Percentiles rank a stretch among this genome's conserved stretches.
Evolutionary conservation across 2,797 vertebrate genomes (phyloP).

Genomic region (Choloepus didactylus): DNA sequence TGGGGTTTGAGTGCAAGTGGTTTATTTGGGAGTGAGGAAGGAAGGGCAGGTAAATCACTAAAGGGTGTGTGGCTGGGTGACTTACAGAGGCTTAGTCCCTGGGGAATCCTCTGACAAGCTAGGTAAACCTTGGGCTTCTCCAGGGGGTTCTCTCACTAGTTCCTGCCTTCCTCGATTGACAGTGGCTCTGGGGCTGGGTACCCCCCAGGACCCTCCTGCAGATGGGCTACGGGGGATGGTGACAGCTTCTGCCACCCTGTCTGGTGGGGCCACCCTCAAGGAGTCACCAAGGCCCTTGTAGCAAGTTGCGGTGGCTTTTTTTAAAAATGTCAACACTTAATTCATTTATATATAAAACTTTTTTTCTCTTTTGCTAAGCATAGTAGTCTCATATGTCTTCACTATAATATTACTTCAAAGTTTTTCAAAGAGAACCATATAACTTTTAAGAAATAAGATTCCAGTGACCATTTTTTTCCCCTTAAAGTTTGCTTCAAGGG

Average conservation of each 20-base stretch:
- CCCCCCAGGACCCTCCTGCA: too few species aligned
- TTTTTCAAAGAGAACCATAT: neutral
- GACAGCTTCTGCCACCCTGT: too few species aligned
- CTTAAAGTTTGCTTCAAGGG: neutral
- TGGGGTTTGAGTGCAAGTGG: neutral
- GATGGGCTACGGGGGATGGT: too few species aligned
- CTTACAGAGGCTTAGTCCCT: neutral
- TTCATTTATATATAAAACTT: neutral
- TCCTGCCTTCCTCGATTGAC: neutral
- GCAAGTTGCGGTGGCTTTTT: neutral
- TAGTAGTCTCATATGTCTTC: neutral
- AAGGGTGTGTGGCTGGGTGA: neutral
- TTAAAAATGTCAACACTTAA: neutral
- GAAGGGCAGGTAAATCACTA: neutral
- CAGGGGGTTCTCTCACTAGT: too few species aligned
- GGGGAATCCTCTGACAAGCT: neutral
- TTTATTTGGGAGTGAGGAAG: neutral
- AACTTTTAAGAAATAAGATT: neutral
- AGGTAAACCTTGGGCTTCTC: too few species aligned
- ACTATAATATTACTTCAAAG: neutral
- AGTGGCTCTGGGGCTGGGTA: rapidly evolving
- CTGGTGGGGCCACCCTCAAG: neutral
- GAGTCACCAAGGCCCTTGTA: neutral
- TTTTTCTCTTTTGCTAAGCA: neutral
- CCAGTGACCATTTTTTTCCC: neutral